A percentile compares a stretch with the other conserved stretches of the same genome.
These are phyloP conservation scores for Capromys pilorides DNA, from an alignment of 2,797 vertebrate species.

Conservation along the genomic window DNA sequence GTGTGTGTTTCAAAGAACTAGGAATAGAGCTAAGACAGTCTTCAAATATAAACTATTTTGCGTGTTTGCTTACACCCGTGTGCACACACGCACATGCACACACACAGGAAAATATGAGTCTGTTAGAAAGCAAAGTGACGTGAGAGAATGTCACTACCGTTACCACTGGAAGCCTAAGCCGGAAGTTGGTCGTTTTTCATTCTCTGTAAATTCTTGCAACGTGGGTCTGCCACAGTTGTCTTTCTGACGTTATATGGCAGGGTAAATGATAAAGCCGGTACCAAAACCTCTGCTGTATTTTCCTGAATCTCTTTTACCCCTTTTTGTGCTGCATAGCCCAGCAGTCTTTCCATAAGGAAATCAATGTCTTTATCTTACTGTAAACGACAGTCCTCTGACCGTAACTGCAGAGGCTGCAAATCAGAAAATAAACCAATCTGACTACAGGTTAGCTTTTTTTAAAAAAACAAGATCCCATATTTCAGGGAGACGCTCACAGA, in stretches of 20 bases:
- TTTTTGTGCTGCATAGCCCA: conserved; percentile 74
- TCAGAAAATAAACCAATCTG: conserved; percentile 82
- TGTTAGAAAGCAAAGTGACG: conserved; percentile 79
- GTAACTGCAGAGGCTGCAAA: conserved; percentile 80
- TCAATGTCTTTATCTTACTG: conserved; percentile 37
- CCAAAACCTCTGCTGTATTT: conserved; percentile 76
- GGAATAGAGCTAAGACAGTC: conserved; percentile 77
- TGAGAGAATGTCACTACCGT: conserved; percentile 78
- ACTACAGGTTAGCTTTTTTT: conserved; percentile 72
- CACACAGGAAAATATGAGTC: conserved; percentile 69
- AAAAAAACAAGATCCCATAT: conserved; percentile 59
- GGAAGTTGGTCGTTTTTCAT: conserved; percentile 63
- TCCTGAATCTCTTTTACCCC: conserved; percentile 77
- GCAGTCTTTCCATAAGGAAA: conserved; percentile 78
- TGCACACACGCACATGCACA: background rate
- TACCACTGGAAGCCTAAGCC: conserved; percentile 71
- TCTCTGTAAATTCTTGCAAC: conserved; percentile 79
- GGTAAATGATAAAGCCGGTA: conserved; percentile 83
- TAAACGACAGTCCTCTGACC: conserved; percentile 78
- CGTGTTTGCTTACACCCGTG: background rate
- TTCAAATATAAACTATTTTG: conserved; percentile 69
- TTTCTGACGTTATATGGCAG: conserved; percentile 76
- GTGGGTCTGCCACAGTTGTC: conserved; percentile 80
- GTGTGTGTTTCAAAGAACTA: background rate
- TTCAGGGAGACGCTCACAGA: conserved; percentile 59